Base-by-base conservation (phyloP, 2,888 invertebrate species). In the Meganola albula region DNA sequence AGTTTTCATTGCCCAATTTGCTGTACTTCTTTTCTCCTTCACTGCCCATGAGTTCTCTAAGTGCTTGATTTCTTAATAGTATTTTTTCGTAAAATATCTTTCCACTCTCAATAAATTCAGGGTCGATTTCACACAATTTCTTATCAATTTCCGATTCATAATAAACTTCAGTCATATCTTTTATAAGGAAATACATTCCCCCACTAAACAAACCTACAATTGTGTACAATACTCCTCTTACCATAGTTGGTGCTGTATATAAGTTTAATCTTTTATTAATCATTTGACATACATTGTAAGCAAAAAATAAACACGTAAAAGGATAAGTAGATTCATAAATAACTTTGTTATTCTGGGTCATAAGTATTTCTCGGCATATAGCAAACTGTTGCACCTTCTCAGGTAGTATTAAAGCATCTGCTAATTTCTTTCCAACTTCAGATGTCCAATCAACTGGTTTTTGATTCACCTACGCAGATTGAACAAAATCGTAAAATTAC, bases 381-480 rank as follows among this genome's bases (percentile, higher is more conserved):
- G 92, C 94, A 83, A 93, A 96, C 39, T 92, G 85, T 66, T 94
- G 91, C 6, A 93, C 95, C 41, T 91, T 89, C 42, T 93, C 92
- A 8, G 92, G 91, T n/a, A 96, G 63, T 2, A 93, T 70, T 13
- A 95, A 61, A 0, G 94, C 88, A 8, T 92, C 75, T 28, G 90
- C 73, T 24, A 96, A 77, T 33, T 89, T 69, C 48, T 88, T 68
- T 0, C 92, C 93, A 35, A 82, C 86, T 35, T 89, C 87, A 1
- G 90, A 83, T 18, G 80, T 77, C 91, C 93, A 93, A 48, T 91
- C 77, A 0, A 95, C 78, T 29, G 78, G 64, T 43, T 90, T 84
- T 38, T 88, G 85, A 24, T 89, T 86, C n/a, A 92, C 87, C 90
- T 90, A n/a, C n/a, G n/a, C n/a, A n/a, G n/a, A n/a, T n/a, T n/a